phyloP scores from a whole-genome alignment of 2,113 vertebrate genomes.

The Eublepharis macularius region DNA sequence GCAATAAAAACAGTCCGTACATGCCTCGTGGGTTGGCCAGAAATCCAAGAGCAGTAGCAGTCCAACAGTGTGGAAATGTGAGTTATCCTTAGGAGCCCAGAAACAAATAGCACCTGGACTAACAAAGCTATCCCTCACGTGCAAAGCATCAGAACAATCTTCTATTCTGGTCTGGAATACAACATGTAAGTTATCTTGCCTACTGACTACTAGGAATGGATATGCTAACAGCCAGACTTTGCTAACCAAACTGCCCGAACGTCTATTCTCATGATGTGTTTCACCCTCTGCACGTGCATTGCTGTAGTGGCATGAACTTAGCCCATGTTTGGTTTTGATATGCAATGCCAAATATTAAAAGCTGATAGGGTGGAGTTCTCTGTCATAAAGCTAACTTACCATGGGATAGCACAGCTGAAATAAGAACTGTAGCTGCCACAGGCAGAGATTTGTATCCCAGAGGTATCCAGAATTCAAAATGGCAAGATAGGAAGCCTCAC shows the following conservation, averaged over 20 bases:
- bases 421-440: background rate
- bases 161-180: background rate
- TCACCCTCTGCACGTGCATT: background rate
- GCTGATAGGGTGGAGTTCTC: background rate
- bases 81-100: background rate
- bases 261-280: background rate
- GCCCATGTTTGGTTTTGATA: background rate
- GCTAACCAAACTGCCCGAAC: background rate
- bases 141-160: background rate
- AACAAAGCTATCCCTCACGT: background rate
- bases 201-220: background rate
- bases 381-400: background rate
- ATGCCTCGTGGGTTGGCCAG: accelerated
- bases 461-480: background rate
- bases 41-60: background rate
- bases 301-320: background rate
- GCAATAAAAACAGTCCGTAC: accelerated
- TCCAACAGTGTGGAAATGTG: background rate
- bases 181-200: background rate
- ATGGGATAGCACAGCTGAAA: background rate
- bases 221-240: background rate
- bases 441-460: background rate
- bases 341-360: no score
- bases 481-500: background rate
- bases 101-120: background rate